Base-by-base conservation (phyloP, 2,888 invertebrate genomes). In the Taphrorychus bicolor region DNA sequence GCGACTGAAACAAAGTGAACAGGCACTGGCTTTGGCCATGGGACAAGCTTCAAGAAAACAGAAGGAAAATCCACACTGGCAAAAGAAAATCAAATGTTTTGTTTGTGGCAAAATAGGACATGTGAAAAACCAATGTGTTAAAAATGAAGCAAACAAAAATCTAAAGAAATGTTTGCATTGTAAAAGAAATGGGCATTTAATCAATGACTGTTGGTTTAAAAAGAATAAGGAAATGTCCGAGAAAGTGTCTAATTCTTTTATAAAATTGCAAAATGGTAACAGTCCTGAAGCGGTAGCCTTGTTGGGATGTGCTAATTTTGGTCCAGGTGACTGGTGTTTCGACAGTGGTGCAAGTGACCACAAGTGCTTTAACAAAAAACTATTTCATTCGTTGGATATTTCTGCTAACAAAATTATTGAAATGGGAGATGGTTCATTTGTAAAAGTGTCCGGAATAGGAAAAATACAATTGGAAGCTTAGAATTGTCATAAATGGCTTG, bases 391-490 rank as follows among this genome's bases (percentile, higher is more conserved):
- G 7, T 7, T 51, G n/a, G 16, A 45, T 14, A 45, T 5, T 11
- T 0, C 7, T 14, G n/a, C 14, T 5, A 16, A 16, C 5, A 5
- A 59, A 72, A 76, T 67, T 61, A 69, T 19, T 71, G 72, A 9
- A 32, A 54, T 69, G 16, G 76, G 17, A 57, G 72, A 65, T 75
- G 64, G 64, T 14, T 5, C 45, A 11, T 5, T 14, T 14, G 17
- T 45, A 14, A 5, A 57, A 9, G 64, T 71, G 17, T 61, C 66
- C 22, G 74, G 73, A 53, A 60, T 68, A 16, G 76, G 74, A 5
- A 66, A 75, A n/a, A 69, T 76, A 1, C 61, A 74, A 49, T 41
- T 75, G 51, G 69, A 74, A 57, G 76, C 73, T 4, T 75, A 69
- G 17, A 70, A 76, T 59, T 76, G 76, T 24, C 32, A 72, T 16